Conservation (phyloP, 2,113 vertebrate species). For the Thoracochromis brauschi region DNA sequence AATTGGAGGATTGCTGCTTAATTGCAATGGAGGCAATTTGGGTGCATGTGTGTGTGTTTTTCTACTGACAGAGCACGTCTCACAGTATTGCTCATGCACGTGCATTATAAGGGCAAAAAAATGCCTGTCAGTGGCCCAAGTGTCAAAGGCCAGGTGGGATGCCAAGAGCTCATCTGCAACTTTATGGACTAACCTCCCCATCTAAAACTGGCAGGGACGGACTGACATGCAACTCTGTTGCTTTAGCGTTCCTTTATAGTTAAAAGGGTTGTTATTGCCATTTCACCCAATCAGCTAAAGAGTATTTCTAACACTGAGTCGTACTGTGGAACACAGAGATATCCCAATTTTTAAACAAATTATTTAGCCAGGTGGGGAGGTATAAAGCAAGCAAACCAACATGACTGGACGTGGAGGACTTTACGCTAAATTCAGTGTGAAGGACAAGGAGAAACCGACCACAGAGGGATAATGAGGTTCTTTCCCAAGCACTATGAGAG, state of each 20-base stretch:
- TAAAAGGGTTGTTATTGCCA: neutral
- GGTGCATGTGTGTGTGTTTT: neutral
- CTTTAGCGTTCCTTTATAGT: neutral
- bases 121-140: neutral
- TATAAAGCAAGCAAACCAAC: neutral
- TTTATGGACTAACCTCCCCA: neutral
- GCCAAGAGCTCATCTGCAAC: slow-evolving; percentile 1
- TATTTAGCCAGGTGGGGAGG: neutral
- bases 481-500: slow-evolving; percentile 11
- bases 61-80: neutral
- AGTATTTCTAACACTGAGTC: neutral
- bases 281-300: neutral
- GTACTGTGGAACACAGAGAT: neutral
- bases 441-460: slow-evolving; percentile 2
- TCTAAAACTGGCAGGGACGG: neutral
- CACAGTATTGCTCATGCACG: neutral
- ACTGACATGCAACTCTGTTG: neutral
- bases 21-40: slow-evolving; percentile 35
- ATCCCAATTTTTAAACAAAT: neutral
- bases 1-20: slow-evolving; percentile 63
- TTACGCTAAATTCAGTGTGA: neutral
- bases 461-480: slow-evolving; percentile 33
- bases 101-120: neutral
- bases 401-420: neutral
- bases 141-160: slow-evolving; percentile 11